Base-by-base conservation (phyloP, 1,140 invertebrate species). In the Drosophila guanche region DNA sequence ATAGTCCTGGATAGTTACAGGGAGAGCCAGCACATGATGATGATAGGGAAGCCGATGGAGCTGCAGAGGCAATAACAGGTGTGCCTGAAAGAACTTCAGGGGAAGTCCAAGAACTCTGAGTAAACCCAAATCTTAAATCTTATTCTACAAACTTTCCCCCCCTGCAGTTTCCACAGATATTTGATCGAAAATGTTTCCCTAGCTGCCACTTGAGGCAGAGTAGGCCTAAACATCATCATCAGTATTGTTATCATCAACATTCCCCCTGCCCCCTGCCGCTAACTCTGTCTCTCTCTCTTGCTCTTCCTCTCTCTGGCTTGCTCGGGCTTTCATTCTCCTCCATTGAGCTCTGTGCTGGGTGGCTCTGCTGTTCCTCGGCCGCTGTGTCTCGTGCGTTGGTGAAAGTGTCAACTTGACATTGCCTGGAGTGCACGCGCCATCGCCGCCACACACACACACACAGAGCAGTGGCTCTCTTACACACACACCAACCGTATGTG, bases 371-470 rank as follows among this genome's bases (percentile, higher is more conserved):
- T 8, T 10, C 10, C 29, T 33, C 29, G 29, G 29, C 29, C 22
- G 41, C 16, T 50, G 57, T 75, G 79, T 83, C 66, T 70, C 59
- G 67, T 77, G 54, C 53, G 56, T 84, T 81, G 81, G 81, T 83
- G 84, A 86, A 86, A 86, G 83, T 86, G 83, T 86, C 83, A 86
- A 88, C 83, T 86, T 86, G 83, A 86, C 83, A 86, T 86, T 86
- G 83, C 83, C 83, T 83, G 70, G 75, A 86, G 83, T 86, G 83
- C 83, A 86, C 78, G 79, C 83, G 79, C 78, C 81, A 83, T 60
- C 65, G 81, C 74, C 80, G 61, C 71, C 51, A n/a, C 52, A 42
- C 58, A 46, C 51, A 52, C 54, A 43, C 47, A 40, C 51, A 73
- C 47, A 14, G 4, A 33, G 7, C 29, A 8, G 14, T 40, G 20